phyloP scores from a whole-genome alignment of 2,888 invertebrate species.

The Anarsia innoxiella region DNA sequence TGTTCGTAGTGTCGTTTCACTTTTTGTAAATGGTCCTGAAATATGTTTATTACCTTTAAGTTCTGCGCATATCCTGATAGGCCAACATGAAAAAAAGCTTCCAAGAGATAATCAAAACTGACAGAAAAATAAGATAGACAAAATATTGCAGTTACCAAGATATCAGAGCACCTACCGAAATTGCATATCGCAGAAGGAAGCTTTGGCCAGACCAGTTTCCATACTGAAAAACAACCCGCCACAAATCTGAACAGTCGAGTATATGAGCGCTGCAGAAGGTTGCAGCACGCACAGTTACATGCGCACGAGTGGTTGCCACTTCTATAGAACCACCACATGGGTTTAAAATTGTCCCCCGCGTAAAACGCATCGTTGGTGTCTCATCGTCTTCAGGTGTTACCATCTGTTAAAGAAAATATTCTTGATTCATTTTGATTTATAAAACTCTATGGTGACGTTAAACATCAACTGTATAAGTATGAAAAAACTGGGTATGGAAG shows the following conservation, averaged over 20 bases:
- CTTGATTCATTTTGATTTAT: no score
- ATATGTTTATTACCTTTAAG: no score
- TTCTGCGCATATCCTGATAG: no score
- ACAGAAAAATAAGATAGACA: no score
- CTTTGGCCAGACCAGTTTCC: no score
- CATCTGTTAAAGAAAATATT: no score
- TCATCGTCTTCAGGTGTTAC: conserved; percentile 58
- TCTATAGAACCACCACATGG: conserved; percentile 35
- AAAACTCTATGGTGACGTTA: no score
- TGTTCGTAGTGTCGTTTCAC: conserved; percentile 37
- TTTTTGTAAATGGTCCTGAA: conserved; percentile 28
- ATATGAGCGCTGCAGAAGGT: conserved; percentile 60
- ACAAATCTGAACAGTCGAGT: conserved; percentile 35
- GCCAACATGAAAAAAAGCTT: no score
- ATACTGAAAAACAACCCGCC: conserved; percentile 39
- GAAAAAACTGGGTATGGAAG: no score
- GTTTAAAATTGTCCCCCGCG: conserved; percentile 46
- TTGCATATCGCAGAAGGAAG: conserved; percentile 29
- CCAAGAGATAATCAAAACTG: no score
- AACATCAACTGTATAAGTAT: no score
- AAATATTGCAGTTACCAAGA: no score
- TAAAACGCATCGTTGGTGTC: conserved; percentile 51
- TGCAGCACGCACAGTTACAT: conserved; percentile 47
- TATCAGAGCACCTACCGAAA: conserved; percentile 31
- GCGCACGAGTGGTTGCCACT: conserved; percentile 36